Evolutionary conservation across 2,888 invertebrate species (phyloP), one percentile per base, ranked within the genome.

Genomic region (Resseliella maxima): DNA sequence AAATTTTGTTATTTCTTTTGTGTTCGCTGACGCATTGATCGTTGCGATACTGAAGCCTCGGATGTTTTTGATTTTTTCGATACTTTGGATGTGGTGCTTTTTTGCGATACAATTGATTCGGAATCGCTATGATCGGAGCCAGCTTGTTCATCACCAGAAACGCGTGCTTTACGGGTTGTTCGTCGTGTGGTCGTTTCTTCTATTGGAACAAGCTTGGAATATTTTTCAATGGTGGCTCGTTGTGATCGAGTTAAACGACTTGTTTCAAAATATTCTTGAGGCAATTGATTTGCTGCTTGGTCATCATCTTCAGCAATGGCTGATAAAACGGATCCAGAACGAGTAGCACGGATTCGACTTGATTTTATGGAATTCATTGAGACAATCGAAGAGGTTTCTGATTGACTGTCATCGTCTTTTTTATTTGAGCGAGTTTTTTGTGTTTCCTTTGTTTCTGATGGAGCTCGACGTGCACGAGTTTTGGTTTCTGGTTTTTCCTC

Each of bases 231-330:
- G 24, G 89, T 88, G 27, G 89, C 89, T 86, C 88, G 85, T 87
- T 90, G 90, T 2, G 89, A 89, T 38, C 90, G 88, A 46, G 90
- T 90, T 24, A 90, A 87, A 41, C 89, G 88, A 35, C 90, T 88
- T 0, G 89, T 87, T 18, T 88, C 86, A 27, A 88, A 88, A 83
- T 88, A 87, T n/a, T 88, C 88, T 45, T 87, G 87, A 2, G 18
- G 18, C 41, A 41, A 41, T n/a, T 21, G 15, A 12, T 6, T 83
- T 38, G 38, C 24, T 10, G 41, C 10, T 83, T 83, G 38, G n/a
- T 3, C n/a, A 24, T 41, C 41, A 83, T 83, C 83, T 83, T 83
- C 83, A n/a, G 36, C 38, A 41, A 83, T 83, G 8, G 41, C n/a
- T n/a, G 83, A 41, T 24, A 83, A 41, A 72, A 72, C 72, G 0